A percentile compares a stretch with the other conserved stretches of the same genome.
Evolutionary conservation across 2,888 invertebrate genomes (phyloP).

Genomic region (Teinopalpus imperialis): DNA sequence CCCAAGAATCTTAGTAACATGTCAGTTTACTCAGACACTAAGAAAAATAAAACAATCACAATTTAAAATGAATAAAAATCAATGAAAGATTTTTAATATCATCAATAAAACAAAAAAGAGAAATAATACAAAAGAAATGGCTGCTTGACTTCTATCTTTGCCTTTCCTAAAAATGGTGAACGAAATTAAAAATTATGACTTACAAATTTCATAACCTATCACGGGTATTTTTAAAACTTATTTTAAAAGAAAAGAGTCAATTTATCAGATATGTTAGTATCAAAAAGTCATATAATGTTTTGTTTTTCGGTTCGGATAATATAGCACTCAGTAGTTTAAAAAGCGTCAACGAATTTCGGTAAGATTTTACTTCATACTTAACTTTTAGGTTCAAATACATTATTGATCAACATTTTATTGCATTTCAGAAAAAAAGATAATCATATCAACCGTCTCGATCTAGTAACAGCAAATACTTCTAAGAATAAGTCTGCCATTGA

Average conservation of each 20-base stretch:
- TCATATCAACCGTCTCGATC: constrained; percentile 81
- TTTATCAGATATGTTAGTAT: constrained; percentile 38
- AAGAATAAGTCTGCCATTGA: constrained; percentile 84
- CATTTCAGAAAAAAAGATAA: constrained; percentile 75
- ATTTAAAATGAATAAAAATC: too few species aligned
- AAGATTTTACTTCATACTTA: constrained; percentile 40
- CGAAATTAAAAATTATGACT: constrained; percentile 40
- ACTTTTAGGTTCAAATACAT: neutral
- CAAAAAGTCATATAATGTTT: constrained; percentile 52
- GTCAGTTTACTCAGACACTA: too few species aligned
- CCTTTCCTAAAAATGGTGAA: too few species aligned
- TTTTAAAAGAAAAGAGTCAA: constrained; percentile 42
- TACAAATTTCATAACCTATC: constrained; percentile 53
- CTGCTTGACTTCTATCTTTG: too few species aligned
- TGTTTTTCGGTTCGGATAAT: constrained; percentile 94
- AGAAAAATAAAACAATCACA: too few species aligned
- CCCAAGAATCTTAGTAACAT: too few species aligned
- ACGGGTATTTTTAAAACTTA: constrained; percentile 35
- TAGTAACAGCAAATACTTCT: constrained; percentile 86
- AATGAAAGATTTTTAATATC: too few species aligned
- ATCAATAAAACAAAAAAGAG: too few species aligned
- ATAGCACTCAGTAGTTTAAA: constrained; percentile 90
- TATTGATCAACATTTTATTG: constrained; percentile 8
- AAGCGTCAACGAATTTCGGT: constrained; percentile 86
- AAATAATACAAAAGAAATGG: too few species aligned